Evolutionary conservation across 2,113 vertebrate species (phyloP), one percentile per base, ranked within the genome.

Genomic region (Poeciliopsis retropinna): DNA sequence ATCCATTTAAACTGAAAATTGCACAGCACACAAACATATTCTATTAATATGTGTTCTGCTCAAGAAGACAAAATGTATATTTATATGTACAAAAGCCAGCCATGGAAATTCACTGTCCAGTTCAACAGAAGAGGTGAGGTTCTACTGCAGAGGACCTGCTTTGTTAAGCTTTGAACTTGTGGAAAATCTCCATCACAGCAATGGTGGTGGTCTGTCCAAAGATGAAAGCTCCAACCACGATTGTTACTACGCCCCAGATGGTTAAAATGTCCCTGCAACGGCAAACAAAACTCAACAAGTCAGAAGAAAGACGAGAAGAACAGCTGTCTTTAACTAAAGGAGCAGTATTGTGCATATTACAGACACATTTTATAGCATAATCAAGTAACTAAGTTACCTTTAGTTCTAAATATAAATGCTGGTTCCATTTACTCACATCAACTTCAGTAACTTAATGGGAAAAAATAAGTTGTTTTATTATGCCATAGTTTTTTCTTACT

Each of bases 161-260:
- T 17, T 28, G 37, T 44, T 70, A 5, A 57, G 27, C 28, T 31
- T 67, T 95, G 37, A 92, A 86, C 75, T 92, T 91, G 17, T 87
- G 69, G 28, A 92, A 14, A 57, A 97, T 84, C 76, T 96, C 95
- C 92, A 97, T 87, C 83, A 95, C 8, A 0, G 97, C 95, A 0
- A 92, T 92, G 25, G 95, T 94, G 0, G 95, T 96, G 60, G 96
- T 97, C 86, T 98, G 97, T 67, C 97, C 97, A 0, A 97, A 97
- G 84, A 97, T 94, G 62, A 97, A 98, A 72, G 94, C 78, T 19
- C 97, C 97, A 0, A 95, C 85, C 1, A 97, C 92, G 37, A 97
- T 80, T 0, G 93, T 96, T 75, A 96, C 65, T 60, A 94, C 82
- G 0, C 96, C 97, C 98, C 98, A 99, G 27, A 67, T 61, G 11